Base-by-base conservation (phyloP, 1,140 invertebrate species). In the Goniozus legneri region DNA sequence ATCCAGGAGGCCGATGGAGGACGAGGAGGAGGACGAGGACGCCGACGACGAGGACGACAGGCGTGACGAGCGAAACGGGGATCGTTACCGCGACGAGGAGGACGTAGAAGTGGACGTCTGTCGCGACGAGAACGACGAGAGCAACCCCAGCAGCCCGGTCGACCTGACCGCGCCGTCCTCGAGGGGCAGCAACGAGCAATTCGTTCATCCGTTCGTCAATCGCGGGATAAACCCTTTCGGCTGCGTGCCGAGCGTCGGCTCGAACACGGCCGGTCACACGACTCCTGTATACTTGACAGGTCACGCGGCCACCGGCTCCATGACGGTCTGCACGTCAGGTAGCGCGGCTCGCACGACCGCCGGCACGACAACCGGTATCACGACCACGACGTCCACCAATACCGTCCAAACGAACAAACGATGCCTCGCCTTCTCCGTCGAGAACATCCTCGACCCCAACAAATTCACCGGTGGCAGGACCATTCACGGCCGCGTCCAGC, bases 371-470 rank as follows among this genome's bases (percentile, higher is more conserved):
- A 56, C 54, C 19, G 58, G 60, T 15, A 67, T 54, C 36, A 64
- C 65, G 27, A 71, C 62, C 13, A 66, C 65, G 2, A 70, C 68
- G 2, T 47, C 64, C 3, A 42, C 63, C 6, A 62, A 56, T 40
- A 56, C 58, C 10, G 69, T 67, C 0, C 63, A 61, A 1, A 47
- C 47, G 8, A 65, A 55, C 46, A 72, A 73, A 50, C 51, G 78
- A 60, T 76, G 82, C 35, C 73, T 91, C 38, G 86, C 88, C 0
- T 95, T 94, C 71, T 92, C 90, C 3, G 91, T 95, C 3, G 91
- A 94, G 71, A 93, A 95, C 67, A 94, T 95, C 44, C 74, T 95
- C 22, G 90, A 93, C 67, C 91, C 91, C 0, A 92, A 85, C 49
- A 93, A 93, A 70, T 93, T 94, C 66, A 92, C 88, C 7, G 90